These are phyloP conservation scores for Eulemur mongoz DNA, from an alignment of 2,797 vertebrate genomes.

Conservation along the genomic window DNA sequence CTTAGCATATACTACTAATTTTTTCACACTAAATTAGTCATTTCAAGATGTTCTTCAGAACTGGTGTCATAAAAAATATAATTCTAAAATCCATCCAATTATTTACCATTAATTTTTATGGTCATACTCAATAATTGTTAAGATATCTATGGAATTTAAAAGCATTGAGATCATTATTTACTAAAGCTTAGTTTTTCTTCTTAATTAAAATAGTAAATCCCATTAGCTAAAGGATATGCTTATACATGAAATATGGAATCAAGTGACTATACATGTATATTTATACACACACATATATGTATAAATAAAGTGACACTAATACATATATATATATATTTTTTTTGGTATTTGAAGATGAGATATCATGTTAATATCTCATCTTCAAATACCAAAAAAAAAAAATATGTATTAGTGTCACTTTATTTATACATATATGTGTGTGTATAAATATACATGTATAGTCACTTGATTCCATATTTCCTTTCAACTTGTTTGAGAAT, in stretches of 20 bases:
- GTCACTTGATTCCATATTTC: background rate
- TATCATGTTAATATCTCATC: background rate
- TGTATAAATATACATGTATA: background rate
- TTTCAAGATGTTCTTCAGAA: background rate
- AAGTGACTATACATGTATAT: background rate
- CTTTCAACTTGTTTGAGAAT: background rate
- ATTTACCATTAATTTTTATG: constrained; percentile 45
- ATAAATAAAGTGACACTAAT: no score
- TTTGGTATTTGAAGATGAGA: background rate
- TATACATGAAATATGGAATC: background rate
- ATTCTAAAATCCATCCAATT: constrained; percentile 55
- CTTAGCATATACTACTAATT: constrained; percentile 58
- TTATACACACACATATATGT: background rate
- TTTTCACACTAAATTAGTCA: constrained; percentile 47
- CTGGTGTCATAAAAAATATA: background rate
- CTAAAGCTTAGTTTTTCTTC: background rate
- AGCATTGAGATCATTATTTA: background rate
- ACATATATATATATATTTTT: no score
- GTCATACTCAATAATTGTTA: constrained; percentile 29
- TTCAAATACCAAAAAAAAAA: background rate
- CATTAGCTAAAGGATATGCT: background rate
- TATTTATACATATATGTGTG: no score
- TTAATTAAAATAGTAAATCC: background rate
- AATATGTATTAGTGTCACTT: no score
- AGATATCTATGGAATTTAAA: background rate